These are phyloP conservation scores for Sebastes trivittatus DNA, from an alignment of 2,797 vertebrate species.

Conservation along the genomic window DNA sequence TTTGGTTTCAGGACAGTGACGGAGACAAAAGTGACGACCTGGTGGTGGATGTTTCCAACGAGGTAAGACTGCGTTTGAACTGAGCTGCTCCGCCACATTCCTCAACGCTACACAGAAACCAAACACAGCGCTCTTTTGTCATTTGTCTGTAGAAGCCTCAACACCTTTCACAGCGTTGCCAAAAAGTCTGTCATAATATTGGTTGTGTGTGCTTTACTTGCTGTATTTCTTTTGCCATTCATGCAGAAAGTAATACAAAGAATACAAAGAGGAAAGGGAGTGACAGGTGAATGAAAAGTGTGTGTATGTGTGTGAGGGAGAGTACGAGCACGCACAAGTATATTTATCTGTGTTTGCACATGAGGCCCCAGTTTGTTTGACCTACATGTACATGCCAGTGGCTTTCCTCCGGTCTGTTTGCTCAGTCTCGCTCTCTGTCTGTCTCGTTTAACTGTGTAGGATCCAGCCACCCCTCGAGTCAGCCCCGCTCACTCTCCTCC, in stretches of 20 bases:
- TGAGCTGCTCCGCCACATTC: conserved; percentile 55
- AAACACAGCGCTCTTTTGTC: conserved; percentile 54
- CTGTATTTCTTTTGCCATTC: conserved; percentile 53
- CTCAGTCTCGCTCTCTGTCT: conserved; percentile 63
- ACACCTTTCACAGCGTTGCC: conserved; percentile 50
- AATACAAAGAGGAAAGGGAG: conserved; percentile 65
- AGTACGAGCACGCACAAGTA: conserved; percentile 58
- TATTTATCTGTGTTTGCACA: conserved; percentile 78
- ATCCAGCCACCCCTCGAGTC: conserved; percentile 90
- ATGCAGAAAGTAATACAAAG: conserved; percentile 66
- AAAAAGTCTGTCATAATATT: conserved; percentile 66
- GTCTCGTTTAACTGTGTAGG: conserved; percentile 77
- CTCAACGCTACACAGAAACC: conserved; percentile 21
- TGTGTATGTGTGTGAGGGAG: conserved; percentile 25
- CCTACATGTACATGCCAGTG: conserved; percentile 73
- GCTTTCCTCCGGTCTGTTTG: conserved; percentile 73
- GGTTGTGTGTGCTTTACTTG: conserved; percentile 51
- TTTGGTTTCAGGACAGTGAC: conserved; percentile 90
- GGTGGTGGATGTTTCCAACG: conserved; percentile 96
- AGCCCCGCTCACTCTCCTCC: conserved; percentile 95
- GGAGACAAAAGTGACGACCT: conserved; percentile 97
- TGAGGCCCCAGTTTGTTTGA: conserved; percentile 78
- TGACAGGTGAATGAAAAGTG: conserved; percentile 73
- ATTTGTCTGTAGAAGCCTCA: conserved; percentile 33
- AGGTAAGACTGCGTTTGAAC: conserved; percentile 80